These are phyloP conservation scores for Drosophila stalkeri DNA, from an alignment of 2,888 invertebrate genomes.

Conservation along the genomic window DNA sequence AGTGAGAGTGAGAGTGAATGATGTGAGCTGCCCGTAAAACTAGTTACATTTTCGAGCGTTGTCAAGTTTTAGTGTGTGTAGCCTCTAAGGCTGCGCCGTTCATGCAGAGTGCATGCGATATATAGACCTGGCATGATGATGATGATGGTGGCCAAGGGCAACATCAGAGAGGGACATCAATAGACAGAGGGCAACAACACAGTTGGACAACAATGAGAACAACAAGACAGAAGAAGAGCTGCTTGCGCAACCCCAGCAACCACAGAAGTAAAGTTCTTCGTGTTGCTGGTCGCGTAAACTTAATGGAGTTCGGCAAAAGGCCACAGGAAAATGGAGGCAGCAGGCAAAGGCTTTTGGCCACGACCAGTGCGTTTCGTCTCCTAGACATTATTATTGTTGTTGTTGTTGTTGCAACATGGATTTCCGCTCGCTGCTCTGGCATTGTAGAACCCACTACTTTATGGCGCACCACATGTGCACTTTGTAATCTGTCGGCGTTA, in stretches of 20 bases:
- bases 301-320: constrained; percentile 75
- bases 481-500: constrained; percentile 81
- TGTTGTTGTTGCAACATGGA: constrained; percentile 66
- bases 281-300: constrained; percentile 75
- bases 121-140: constrained; percentile 37
- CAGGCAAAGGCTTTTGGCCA: constrained; percentile 50
- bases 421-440: constrained; percentile 59
- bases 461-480: constrained; percentile 80
- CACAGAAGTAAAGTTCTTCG: constrained; percentile 77
- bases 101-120: constrained; percentile 20
- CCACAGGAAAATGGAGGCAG: constrained; percentile 31
- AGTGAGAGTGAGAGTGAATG: not conserved
- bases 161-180: constrained; percentile 50
- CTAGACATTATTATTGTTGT: constrained; percentile 18
- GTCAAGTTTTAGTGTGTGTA: constrained; percentile 15
- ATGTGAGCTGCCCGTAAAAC: constrained; percentile 6
- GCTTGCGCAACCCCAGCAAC: constrained; percentile 51
- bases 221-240: constrained; percentile 25
- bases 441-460: constrained; percentile 70
- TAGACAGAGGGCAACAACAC: constrained; percentile 47
- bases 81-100: constrained; percentile 44
- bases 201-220: constrained; percentile 46
- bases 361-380: constrained; percentile 40
- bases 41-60: constrained; percentile 31
- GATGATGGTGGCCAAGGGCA: constrained; percentile 42